A percentile compares a stretch with the other conserved stretches of the same genome.
Conservation (phyloP, 30 jellyfish, hydroid and myxozoan species). For the Phacellophora camtschatica region DNA sequence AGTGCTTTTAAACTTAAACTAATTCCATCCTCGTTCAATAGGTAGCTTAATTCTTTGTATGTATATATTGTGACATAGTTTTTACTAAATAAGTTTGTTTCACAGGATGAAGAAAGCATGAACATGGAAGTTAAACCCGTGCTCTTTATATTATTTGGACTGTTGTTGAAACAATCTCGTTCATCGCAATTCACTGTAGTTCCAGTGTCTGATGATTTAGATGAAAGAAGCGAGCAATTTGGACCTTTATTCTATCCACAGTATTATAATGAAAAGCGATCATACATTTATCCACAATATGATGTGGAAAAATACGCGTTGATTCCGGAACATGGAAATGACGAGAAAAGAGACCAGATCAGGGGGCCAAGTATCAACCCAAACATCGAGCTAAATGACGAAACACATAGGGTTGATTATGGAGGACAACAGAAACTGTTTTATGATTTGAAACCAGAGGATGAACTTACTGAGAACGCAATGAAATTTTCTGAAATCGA, state of each 20-base stretch:
- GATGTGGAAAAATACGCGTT: conserved; percentile 37
- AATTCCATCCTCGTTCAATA: too few relatives aligned
- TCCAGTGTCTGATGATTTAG: conserved; percentile 53
- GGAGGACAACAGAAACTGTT: background rate
- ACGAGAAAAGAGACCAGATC: conserved; percentile 47
- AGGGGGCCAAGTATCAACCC: conserved; percentile 96
- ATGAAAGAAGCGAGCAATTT: conserved; percentile 2
- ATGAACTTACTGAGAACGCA: conserved; percentile 25
- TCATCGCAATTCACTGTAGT: background rate
- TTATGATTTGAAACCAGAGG: conserved; percentile 15
- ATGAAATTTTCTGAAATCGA: conserved; percentile 12
- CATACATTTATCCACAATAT: conserved; percentile 47
- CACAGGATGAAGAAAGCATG: too few relatives aligned
- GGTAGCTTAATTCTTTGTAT: too few relatives aligned
- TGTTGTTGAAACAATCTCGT: too few relatives aligned
- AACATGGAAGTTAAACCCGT: too few relatives aligned
- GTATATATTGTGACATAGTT: too few relatives aligned
- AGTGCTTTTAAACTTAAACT: too few relatives aligned
- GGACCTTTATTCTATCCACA: conserved; percentile 2
- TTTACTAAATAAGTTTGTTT: too few relatives aligned
- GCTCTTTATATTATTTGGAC: too few relatives aligned
- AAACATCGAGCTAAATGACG: conserved; percentile 43
- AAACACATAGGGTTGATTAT: conserved; percentile 9
- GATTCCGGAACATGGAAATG: conserved; percentile 44
- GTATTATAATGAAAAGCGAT: conserved; percentile 39